Percentiles rank a stretch among this genome's conserved stretches.
phyloP scores from a whole-genome alignment of 1,140 invertebrate species.

The Scylla paramamosain region DNA sequence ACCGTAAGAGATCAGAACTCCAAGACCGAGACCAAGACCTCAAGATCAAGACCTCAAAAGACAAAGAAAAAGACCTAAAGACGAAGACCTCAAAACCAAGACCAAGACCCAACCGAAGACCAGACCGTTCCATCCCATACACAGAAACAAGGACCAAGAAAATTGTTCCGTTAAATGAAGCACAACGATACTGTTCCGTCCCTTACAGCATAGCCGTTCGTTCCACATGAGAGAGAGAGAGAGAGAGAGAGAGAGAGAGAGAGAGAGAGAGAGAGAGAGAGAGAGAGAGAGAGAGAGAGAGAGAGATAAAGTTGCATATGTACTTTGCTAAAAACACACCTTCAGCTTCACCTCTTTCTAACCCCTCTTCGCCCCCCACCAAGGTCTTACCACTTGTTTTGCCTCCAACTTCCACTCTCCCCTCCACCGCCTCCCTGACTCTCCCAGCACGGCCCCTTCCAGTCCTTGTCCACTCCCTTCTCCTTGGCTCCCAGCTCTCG shows the following conservation, averaged over 20 bases:
- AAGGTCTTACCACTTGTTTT: not conserved
- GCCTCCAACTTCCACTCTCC: not conserved
- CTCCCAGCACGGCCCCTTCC: not conserved
- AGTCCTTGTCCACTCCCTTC: not conserved
- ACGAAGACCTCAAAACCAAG: too few species aligned
- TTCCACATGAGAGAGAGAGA: too few species aligned
- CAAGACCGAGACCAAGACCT: too few species aligned
- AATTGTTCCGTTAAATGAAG: not conserved
- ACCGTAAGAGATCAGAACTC: too few species aligned
- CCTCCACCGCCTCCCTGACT: not conserved
- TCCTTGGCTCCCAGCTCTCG: not conserved
- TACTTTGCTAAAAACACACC: not conserved
- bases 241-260: constrained; percentile 16
- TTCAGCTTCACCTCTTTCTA: not conserved
- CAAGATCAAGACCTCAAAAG: too few species aligned
- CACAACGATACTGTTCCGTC: not conserved
- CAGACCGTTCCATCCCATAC: too few species aligned
- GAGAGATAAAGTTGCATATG: not conserved
- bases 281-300: constrained; percentile 33
- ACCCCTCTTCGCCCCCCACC: not conserved
- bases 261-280: constrained; percentile 33
- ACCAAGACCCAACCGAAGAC: too few species aligned
- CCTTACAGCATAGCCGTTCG: not conserved
- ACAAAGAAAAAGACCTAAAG: too few species aligned
- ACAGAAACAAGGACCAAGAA: not conserved